These are phyloP conservation scores for Papilio polytes DNA, from an alignment of 1,140 invertebrate species.

Conservation along the genomic window DNA sequence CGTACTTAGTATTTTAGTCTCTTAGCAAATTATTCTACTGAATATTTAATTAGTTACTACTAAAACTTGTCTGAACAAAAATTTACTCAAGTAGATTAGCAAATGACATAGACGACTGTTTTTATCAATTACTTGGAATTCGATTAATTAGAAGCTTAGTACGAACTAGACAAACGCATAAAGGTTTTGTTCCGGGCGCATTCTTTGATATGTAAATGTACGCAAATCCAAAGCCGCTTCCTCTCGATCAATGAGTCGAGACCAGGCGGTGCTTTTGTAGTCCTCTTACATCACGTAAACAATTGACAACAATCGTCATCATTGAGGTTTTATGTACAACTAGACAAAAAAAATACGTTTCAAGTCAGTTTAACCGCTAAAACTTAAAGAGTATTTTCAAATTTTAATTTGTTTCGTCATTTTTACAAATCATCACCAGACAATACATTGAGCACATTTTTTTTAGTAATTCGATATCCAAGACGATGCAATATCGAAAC, in stretches of 20 bases:
- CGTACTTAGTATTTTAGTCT: too few species aligned
- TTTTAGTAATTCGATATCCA: background rate
- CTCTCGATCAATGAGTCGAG: slow-evolving; percentile 13
- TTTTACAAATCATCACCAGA: background rate
- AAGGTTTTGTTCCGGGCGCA: background rate
- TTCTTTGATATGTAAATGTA: slow-evolving; percentile 27
- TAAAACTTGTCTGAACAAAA: too few species aligned
- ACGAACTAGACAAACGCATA: background rate
- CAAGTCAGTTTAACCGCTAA: background rate
- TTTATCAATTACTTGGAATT: too few species aligned
- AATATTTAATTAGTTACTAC: too few species aligned
- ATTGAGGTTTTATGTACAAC: background rate
- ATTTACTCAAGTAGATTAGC: too few species aligned
- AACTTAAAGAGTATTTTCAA: background rate
- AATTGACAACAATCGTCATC: background rate
- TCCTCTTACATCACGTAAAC: slow-evolving; percentile 13
- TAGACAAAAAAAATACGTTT: background rate
- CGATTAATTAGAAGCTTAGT: too few species aligned
- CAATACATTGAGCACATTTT: background rate
- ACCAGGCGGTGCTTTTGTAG: background rate
- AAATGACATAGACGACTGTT: too few species aligned
- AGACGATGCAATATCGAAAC: background rate
- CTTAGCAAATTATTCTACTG: too few species aligned
- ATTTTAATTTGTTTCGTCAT: background rate
- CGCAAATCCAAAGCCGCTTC: slow-evolving; percentile 26